These are phyloP conservation scores for Epinephelus fuscoguttatus DNA, from an alignment of 2,113 vertebrate species.

Conservation along the genomic window DNA sequence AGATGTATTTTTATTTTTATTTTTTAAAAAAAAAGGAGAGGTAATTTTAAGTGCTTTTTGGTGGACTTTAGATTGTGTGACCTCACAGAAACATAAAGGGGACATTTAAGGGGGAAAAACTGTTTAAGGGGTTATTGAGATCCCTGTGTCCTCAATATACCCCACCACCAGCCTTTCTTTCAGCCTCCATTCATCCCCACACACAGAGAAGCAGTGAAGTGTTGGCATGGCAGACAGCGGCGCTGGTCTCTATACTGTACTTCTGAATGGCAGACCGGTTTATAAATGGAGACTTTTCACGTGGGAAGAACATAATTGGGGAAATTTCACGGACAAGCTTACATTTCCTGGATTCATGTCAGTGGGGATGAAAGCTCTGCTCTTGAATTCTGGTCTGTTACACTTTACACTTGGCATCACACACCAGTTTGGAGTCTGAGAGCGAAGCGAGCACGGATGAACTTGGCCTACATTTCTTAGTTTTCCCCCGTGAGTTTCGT, in stretches of 20 bases:
- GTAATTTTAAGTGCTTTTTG: too few relatives aligned
- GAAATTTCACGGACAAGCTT: neutral
- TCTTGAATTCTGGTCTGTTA: slow-evolving; percentile 15
- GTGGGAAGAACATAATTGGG: neutral
- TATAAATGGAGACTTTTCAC: slow-evolving; percentile 30
- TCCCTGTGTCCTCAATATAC: neutral
- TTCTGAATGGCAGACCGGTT: slow-evolving; percentile 9
- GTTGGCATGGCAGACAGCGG: neutral
- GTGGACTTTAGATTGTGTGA: neutral
- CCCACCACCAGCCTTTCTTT: neutral
- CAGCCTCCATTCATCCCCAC: neutral
- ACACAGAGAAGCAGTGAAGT: neutral
- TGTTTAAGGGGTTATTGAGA: neutral
- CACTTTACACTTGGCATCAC: slow-evolving; percentile 25
- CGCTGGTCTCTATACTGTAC: neutral
- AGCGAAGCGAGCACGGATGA: neutral
- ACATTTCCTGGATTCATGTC: slow-evolving; percentile 22
- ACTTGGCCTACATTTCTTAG: slow-evolving; percentile 32
- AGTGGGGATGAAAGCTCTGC: neutral
- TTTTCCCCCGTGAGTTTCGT: neutral
- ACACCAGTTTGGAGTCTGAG: slow-evolving; percentile 4
- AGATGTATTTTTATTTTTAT: too few relatives aligned
- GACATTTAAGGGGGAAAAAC: neutral
- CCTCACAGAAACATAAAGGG: neutral
- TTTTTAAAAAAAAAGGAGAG: too few relatives aligned